Evolutionary conservation across 2,888 invertebrate genomes (phyloP).

Genomic region (Athalia circularis): DNA sequence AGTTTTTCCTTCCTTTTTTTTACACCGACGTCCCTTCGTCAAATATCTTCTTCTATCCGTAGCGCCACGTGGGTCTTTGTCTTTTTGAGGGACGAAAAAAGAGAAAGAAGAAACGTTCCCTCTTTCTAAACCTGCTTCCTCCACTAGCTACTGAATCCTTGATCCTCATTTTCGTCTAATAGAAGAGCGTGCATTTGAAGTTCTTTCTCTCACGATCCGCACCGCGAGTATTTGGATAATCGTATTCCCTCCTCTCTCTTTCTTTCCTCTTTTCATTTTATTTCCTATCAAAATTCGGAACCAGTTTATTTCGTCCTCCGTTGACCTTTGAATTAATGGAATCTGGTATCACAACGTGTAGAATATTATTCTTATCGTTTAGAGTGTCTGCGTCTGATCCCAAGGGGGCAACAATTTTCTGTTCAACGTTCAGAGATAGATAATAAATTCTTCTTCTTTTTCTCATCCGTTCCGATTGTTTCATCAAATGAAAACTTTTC

Average conservation of each 20-base stretch:
- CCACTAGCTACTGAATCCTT: constrained; percentile 71
- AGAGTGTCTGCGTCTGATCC: neutral
- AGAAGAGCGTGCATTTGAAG: constrained; percentile 66
- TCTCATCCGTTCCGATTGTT: neutral
- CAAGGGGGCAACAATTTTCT: constrained; percentile 23
- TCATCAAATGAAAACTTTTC: constrained; percentile 14
- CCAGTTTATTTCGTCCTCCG: no score
- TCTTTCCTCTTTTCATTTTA: neutral
- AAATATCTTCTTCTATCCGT: constrained; percentile 34
- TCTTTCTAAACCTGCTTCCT: constrained; percentile 58
- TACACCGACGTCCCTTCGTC: constrained; percentile 5
- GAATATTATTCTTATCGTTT: constrained; percentile 15
- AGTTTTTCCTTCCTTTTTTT: constrained; percentile 27
- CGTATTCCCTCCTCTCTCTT: neutral
- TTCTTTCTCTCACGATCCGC: constrained; percentile 2
- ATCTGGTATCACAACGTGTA: constrained; percentile 7
- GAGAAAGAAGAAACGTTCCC: constrained; percentile 1
- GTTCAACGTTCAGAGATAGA: neutral
- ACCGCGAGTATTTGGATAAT: neutral
- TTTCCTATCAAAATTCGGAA: neutral
- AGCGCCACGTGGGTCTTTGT: constrained; percentile 25
- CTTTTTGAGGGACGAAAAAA: constrained; percentile 13
- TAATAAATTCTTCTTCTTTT: neutral
- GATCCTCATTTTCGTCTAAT: constrained; percentile 64
- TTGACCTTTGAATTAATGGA: constrained; percentile 19